Evolutionary conservation across 2,797 vertebrate species (phyloP).

Genomic region (Valencia hispanica): DNA sequence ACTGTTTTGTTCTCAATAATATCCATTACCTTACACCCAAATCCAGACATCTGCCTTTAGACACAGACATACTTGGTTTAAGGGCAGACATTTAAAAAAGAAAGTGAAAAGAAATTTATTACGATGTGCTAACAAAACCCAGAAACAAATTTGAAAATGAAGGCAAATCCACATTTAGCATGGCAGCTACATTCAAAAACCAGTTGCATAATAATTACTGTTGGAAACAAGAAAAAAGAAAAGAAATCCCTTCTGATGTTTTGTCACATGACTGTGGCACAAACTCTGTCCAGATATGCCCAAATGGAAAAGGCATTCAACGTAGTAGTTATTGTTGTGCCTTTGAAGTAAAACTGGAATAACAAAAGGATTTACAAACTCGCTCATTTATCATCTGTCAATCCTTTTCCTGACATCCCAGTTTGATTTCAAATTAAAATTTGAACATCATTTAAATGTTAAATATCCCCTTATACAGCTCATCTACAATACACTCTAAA

Average conservation of each 20-base stretch:
- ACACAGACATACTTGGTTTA: constrained; percentile 65
- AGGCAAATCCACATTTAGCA: constrained; percentile 81
- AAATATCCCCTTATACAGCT: constrained; percentile 77
- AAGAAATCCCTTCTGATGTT: constrained; percentile 64
- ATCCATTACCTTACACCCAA: constrained; percentile 72
- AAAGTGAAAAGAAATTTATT: constrained; percentile 71
- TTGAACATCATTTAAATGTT: constrained; percentile 73
- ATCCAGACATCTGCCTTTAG: constrained; percentile 63
- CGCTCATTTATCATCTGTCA: constrained; percentile 52
- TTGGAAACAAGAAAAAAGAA: constrained; percentile 61
- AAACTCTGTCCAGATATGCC: constrained; percentile 64
- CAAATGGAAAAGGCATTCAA: constrained; percentile 70
- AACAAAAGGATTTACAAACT: constrained; percentile 66
- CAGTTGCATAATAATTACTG: constrained; percentile 85
- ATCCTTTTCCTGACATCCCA: constrained; percentile 54
- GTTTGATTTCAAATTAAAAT: constrained; percentile 61
- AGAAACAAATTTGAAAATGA: constrained; percentile 73
- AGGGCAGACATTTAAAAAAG: constrained; percentile 60
- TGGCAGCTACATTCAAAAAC: constrained; percentile 86
- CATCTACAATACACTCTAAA: constrained; percentile 86
- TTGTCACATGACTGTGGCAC: constrained; percentile 59
- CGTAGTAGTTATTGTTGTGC: constrained; percentile 66
- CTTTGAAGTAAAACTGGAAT: constrained; percentile 72
- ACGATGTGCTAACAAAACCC: constrained; percentile 61
- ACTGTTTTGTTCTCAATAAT: constrained; percentile 81